A percentile compares a stretch with the other conserved stretches of the same genome.
phyloP scores from a whole-genome alignment of 2,113 vertebrate species.

The Eulemur rufifrons region DNA sequence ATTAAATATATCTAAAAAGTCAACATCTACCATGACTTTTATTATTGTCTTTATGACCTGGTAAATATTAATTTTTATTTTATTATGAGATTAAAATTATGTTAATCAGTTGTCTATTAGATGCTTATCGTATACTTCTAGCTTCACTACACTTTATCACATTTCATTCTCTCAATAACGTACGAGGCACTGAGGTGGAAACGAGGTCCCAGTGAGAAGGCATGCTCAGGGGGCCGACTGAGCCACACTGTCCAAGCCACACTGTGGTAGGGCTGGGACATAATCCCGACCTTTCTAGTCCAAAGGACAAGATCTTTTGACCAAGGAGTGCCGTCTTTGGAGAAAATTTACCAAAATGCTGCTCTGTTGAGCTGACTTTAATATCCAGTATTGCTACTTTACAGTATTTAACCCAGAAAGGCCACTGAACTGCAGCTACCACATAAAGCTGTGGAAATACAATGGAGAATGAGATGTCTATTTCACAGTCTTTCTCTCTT shows the following conservation, averaged over 20 bases:
- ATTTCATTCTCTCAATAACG: neutral
- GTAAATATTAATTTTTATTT: neutral
- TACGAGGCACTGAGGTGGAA: neutral
- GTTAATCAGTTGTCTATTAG: neutral
- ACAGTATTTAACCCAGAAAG: neutral
- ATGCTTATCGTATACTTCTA: neutral
- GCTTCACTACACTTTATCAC: neutral
- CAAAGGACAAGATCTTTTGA: neutral
- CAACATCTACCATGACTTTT: neutral
- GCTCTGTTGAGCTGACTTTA: neutral
- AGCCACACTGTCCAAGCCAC: no score
- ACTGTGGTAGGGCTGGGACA: fast-evolving
- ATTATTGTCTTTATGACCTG: neutral
- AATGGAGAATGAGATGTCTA: neutral
- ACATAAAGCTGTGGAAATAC: neutral
- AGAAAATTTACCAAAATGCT: neutral
- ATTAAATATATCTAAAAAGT: neutral
- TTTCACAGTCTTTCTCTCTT: neutral
- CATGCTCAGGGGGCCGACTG: neutral
- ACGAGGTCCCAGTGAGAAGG: neutral
- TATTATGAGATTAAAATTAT: neutral
- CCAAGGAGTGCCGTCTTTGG: no score
- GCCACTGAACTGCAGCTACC: neutral
- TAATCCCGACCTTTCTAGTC: neutral
- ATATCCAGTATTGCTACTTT: neutral